A percentile compares a stretch with the other conserved stretches of the same genome.
Evolutionary conservation across 2,888 invertebrate genomes (phyloP).

Genomic region (Eumacrocentrus americanus): DNA sequence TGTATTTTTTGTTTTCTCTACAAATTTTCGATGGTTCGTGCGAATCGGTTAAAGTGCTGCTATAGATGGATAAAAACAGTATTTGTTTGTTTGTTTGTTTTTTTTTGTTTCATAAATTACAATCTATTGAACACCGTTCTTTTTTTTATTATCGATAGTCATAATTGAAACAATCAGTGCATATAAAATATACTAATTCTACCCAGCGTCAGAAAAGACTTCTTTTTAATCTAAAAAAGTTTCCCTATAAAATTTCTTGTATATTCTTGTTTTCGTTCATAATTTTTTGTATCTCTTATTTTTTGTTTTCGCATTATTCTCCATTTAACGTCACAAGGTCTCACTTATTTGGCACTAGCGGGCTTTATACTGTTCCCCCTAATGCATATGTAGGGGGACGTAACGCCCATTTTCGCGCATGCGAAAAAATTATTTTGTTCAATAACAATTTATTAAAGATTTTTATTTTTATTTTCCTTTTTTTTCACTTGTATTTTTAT

Average conservation of each 20-base stretch:
- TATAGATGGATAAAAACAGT: constrained; percentile 6
- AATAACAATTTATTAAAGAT: constrained; percentile 31
- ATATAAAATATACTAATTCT: constrained; percentile 62
- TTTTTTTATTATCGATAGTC: constrained; percentile 56
- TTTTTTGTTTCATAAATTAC: constrained; percentile 38
- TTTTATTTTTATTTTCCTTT: constrained; percentile 29
- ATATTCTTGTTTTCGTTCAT: constrained; percentile 40
- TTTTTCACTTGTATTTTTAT: constrained; percentile 35
- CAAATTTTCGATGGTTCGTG: neutral
- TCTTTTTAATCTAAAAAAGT: constrained; percentile 54
- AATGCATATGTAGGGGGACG: constrained; percentile 6
- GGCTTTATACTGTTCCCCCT: constrained; percentile 36
- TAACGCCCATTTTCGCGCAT: constrained; percentile 29
- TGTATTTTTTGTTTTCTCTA: neutral
- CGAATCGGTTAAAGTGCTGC: constrained; percentile 6
- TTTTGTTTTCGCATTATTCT: constrained; percentile 27
- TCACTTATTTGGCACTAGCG: constrained; percentile 61
- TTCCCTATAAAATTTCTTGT: constrained; percentile 56
- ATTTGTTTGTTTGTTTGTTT: constrained; percentile 2
- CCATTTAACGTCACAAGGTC: constrained; percentile 46
- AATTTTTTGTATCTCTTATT: constrained; percentile 24
- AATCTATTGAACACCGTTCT: constrained; percentile 61
- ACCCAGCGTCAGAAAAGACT: constrained; percentile 61
- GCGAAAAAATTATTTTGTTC: constrained; percentile 40
- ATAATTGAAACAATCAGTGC: constrained; percentile 62